Evolutionary conservation across 2,888 invertebrate species (phyloP), one percentile per base, ranked within the genome.

Genomic region (Mesorhabditis spiculigera): DNA sequence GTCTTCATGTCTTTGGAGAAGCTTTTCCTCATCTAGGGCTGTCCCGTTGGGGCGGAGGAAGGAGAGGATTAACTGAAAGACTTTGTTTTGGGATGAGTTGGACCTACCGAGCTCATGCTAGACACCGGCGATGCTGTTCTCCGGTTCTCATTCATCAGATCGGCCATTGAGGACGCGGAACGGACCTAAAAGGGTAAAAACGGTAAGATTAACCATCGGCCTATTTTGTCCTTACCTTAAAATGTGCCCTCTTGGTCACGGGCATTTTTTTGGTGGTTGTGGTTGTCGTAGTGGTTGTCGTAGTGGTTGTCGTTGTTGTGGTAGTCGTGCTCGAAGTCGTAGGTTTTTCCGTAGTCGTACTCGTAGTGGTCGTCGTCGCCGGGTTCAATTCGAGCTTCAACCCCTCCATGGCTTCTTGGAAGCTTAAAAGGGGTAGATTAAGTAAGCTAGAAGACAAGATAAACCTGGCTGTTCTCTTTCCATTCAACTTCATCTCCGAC

Each of bases 261-360:
- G 58, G 8, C n/a, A n/a, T 50, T 50, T 10, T 50, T 50, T 10
- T 50, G 8, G 58, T 50, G 8, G 58, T 50, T 10, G 58, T 50
- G 1, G 58, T 50, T 50, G 58, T 50, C n/a, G 58, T 50, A 13
- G n/a, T n/a, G n/a, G n/a, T n/a, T n/a, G n/a, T n/a, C n/a, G n/a
- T n/a, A n/a, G 58, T 50, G 58, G 58, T 50, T 50, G 58, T 50
- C n/a, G 58, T 50, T 50, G 58, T 50, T 50, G 58, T 50, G 58
- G 58, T 50, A 13, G 58, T 50, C n/a, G 58, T 50, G 8, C 10
- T 50, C 1, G 58, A 50, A 13, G 58, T 50, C n/a, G 58, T 50
- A 13, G 58, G 8, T n/a, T 13, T 50, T 50, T 10, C n/a, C 1
- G 58, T 50, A 13, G 58, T 50, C 8, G 58, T 13, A 13, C 10